Percentiles rank a stretch among this genome's conserved stretches.
phyloP scores from a whole-genome alignment of 2,113 vertebrate genomes.

The Zosterops lateralis region DNA sequence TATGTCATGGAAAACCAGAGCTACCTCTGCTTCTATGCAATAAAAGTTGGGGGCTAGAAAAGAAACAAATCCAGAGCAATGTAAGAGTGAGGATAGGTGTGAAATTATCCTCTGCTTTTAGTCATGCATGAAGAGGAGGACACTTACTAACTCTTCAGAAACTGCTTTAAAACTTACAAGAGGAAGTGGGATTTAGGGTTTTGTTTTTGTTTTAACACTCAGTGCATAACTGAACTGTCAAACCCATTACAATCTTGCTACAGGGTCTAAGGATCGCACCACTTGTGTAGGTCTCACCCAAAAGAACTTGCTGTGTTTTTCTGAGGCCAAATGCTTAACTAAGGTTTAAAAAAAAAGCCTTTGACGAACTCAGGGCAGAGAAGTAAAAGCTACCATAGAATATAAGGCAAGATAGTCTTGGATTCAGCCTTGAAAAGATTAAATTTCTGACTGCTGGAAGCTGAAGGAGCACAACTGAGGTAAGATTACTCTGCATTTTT shows the following conservation, averaged over 20 bases:
- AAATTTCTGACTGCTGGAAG: neutral
- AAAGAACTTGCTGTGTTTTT: neutral
- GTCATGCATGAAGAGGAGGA: neutral
- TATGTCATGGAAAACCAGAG: neutral
- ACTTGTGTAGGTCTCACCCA: too few species aligned
- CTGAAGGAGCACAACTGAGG: neutral
- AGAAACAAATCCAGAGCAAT: neutral
- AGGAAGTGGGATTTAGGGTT: neutral
- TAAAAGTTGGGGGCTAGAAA: neutral
- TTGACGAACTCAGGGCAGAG: neutral
- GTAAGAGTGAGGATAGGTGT: rapidly evolving
- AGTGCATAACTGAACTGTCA: neutral
- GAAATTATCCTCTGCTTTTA: neutral
- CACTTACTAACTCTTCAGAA: neutral
- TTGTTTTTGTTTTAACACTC: neutral
- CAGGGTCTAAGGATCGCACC: too few species aligned
- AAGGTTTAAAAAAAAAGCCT: neutral
- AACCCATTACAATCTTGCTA: neutral
- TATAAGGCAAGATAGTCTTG: neutral
- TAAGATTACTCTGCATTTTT: neutral
- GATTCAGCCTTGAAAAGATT: neutral
- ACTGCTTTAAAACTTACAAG: neutral
- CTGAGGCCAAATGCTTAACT: neutral
- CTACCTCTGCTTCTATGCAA: neutral
- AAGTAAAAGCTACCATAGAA: neutral